Conservation (phyloP, 2,888 invertebrate genomes). For the Melanostoma scalare region DNA sequence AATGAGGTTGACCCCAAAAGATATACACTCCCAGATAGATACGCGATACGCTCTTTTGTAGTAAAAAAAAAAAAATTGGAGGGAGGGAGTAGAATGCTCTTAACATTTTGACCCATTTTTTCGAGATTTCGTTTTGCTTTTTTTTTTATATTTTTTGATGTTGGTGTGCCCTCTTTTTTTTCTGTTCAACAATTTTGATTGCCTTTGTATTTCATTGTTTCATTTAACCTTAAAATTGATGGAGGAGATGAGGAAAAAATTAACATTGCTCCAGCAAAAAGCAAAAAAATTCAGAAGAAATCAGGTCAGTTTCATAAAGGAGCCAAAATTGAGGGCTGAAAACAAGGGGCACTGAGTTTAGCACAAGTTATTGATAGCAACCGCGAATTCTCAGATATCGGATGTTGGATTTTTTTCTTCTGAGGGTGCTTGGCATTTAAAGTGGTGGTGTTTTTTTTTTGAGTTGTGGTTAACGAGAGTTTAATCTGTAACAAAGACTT, state of each 20-base stretch:
- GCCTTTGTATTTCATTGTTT: constrained; percentile 52
- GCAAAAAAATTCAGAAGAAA: constrained; percentile 17
- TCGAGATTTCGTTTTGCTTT: constrained; percentile 26
- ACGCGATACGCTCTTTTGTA: constrained; percentile 48
- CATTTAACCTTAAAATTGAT: constrained; percentile 66
- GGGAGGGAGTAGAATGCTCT: constrained; percentile 44
- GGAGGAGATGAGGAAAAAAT: constrained; percentile 14
- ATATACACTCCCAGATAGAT: constrained; percentile 59
- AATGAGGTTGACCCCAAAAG: constrained; percentile 58
- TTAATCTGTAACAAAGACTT: too few species aligned
- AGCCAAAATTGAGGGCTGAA: constrained; percentile 27
- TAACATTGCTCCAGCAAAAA: constrained; percentile 20
- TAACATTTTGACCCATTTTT: constrained; percentile 69
- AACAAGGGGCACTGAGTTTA: background rate
- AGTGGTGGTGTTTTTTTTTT: background rate
- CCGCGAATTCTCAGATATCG: background rate
- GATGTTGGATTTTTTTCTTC: background rate
- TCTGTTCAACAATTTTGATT: constrained; percentile 38
- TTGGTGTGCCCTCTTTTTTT: constrained; percentile 38
- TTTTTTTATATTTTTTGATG: constrained; percentile 26
- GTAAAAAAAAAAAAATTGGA: constrained; percentile 31
- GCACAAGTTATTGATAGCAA: constrained; percentile 13
- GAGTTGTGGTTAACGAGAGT: too few species aligned
- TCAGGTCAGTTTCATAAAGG: constrained; percentile 57
- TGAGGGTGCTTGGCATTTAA: background rate